Base-by-base conservation (phyloP, 2,797 vertebrate species). In the Molossus alvarezi region DNA sequence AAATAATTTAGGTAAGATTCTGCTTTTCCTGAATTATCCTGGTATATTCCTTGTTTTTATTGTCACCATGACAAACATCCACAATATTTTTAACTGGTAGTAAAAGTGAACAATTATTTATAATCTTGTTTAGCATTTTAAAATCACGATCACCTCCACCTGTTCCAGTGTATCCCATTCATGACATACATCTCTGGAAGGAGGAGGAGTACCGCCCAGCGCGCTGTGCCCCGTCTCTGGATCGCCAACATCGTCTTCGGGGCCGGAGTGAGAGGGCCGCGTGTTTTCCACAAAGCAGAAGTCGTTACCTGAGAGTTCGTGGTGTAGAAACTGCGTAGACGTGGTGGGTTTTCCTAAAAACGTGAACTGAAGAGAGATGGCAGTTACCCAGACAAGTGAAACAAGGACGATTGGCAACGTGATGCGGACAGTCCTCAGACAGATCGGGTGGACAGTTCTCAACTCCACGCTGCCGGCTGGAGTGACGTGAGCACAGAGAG, bases 1-100 rank as follows among this genome's bases (percentile, higher is more conserved):
- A 85, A 95, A 79, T 86, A 95, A 91, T 77, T 92, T 53, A 93
- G 58, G 33, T 81, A 76, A 91, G 87, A 77, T 93, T 93, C 67
- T 95, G 41, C 29, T 96, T 95, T 83, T 62, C 23, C 57, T 86
- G 27, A 91, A 58, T 75, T 95, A 69, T 58, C 23, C 17, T 94
- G 41, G 2, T 55, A 62, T 87, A 55, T 51, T 97, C 11, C 72
- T 80, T 92, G 51, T 69, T 94, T 88, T 94, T 76, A 92, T 72
- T 91, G n/a, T 76, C 62, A 76, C 14, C 21, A 45, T 76, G 23
- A 45, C 23, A 58, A 95, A 57, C 5, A 53, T 95, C 80, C 2
- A 55, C 1, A 82, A 77, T 15, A 79, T 82, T 85, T 88, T 94
- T 62, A 95, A 95, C 51, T 69, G 48, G 73, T n/a, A 60, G 4